Conservation (phyloP, 2,797 vertebrate species). For the Gymnothorax reevesii region DNA sequence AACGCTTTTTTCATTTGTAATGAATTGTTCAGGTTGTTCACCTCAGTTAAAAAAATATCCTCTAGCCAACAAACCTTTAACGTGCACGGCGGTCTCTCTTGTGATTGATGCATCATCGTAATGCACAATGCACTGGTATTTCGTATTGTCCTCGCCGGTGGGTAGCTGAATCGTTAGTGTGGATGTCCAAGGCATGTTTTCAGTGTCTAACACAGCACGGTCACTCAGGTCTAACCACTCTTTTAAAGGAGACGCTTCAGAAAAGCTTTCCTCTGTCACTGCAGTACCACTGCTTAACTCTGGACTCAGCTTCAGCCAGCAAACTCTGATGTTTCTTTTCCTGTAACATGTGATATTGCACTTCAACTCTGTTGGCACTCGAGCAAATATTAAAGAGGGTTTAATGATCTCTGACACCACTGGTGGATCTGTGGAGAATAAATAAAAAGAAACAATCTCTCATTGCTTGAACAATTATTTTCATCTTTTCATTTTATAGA, state of each 20-base stretch:
- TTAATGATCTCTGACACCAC: constrained; percentile 57
- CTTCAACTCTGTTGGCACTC: constrained; percentile 48
- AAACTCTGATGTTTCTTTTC: constrained; percentile 49
- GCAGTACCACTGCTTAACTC: neutral
- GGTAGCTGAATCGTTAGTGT: constrained; percentile 51
- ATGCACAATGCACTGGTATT: constrained; percentile 53
- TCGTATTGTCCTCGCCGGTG: constrained; percentile 50
- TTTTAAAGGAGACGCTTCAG: constrained; percentile 27
- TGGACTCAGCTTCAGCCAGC: constrained; percentile 51
- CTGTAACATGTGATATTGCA: constrained; percentile 56
- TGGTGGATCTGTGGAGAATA: constrained; percentile 47
- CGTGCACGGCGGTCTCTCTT: constrained; percentile 42
- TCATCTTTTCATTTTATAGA: neutral
- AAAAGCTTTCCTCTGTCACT: neutral
- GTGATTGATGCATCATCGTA: constrained; percentile 40
- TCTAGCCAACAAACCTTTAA: constrained; percentile 48
- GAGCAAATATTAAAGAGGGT: constrained; percentile 47
- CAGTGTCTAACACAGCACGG: constrained; percentile 47
- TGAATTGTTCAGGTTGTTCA: neutral
- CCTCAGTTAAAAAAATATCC: neutral
- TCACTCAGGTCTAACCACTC: constrained; percentile 50
- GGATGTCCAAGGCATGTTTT: constrained; percentile 52
- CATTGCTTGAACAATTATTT: neutral
- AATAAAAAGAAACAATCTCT: neutral
- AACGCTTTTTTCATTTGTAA: neutral